Base-by-base conservation (phyloP, 2,888 invertebrate genomes). In the Drosophila falleni region DNA sequence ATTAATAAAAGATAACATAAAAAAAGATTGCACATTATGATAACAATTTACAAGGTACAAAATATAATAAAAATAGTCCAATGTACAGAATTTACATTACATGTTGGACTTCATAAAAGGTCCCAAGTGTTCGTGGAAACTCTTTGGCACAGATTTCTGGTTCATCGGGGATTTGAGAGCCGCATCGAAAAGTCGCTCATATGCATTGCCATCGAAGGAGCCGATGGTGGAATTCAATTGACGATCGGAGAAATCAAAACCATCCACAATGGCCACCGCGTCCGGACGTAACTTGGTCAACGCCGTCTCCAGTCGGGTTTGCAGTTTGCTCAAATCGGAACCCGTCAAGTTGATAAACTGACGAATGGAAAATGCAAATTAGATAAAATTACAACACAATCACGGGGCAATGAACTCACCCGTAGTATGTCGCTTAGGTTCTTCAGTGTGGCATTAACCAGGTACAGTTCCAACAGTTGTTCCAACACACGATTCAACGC, bases 181-280 rank as follows among this genome's bases (percentile, higher is more conserved):
- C 81, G 96, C 96, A 67, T 94, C 95, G 92, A 95, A 96, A 44
- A 97, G 93, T 3, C 96, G 94, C 90, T 97, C 96, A 92, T 97
- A 97, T 13, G 97, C 97, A 80, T 96, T 95, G 0, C 97, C 97
- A 92, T 97, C 97, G 91, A 95, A 97, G 1, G 96, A 94, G 0
- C 97, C 97, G 29, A 97, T 92, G 0, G 96, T 94, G 1, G 97
- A 97, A 55, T 94, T 94, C 6, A 97, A 92, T 71, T 96, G 94
- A 90, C 95, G 95, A 89, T 97, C 97, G 16, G 94, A 93, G 44
- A 97, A 95, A 91, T 98, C 98, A 91, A 98, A 99, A 11, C 97
- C 95, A 93, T 99, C 99, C 0, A 98, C 98, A 33, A 99, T 94
- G 0, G 96, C 96, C 0, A 99, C 96, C 0, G 97, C 98, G 92